Evolutionary conservation across 2,113 vertebrate species (phyloP).

Genomic region (Syrrhaptes paradoxus): DNA sequence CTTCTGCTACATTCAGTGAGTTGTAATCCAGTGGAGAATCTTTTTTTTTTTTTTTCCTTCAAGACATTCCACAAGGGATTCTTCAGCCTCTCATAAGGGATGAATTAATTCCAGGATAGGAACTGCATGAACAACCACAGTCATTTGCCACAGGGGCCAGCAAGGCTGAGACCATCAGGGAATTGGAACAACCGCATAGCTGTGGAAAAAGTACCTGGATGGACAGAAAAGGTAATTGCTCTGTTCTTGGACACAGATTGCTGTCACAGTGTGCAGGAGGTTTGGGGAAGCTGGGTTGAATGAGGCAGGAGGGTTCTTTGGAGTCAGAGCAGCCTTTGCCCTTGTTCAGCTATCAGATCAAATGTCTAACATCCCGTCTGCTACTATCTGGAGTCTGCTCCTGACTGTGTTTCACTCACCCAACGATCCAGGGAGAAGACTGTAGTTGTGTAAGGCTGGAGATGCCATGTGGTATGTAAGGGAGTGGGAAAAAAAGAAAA

Average conservation of each 20-base stretch:
- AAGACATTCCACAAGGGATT: neutral
- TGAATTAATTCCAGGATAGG: neutral
- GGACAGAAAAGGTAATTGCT: neutral
- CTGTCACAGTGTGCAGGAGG: neutral
- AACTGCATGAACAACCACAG: neutral
- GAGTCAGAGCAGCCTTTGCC: neutral
- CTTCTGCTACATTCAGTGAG: neutral
- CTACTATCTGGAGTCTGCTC: neutral
- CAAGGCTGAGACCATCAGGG: neutral
- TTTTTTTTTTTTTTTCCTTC: neutral
- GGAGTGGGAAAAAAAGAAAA: conserved; percentile 41
- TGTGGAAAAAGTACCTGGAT: neutral
- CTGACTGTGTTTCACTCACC: neutral
- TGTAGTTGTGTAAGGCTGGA: conserved; percentile 15
- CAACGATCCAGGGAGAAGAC: neutral
- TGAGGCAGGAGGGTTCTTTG: neutral
- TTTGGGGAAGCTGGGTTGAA: neutral
- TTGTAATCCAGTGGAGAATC: neutral
- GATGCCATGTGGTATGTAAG: conserved; percentile 26
- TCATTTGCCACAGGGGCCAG: neutral
- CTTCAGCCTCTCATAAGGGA: neutral
- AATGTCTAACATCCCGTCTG: neutral
- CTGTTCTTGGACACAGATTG: neutral
- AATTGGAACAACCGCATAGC: neutral
- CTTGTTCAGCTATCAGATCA: neutral